Base-by-base conservation (phyloP, 2,888 invertebrate species). In the Dione juno region DNA sequence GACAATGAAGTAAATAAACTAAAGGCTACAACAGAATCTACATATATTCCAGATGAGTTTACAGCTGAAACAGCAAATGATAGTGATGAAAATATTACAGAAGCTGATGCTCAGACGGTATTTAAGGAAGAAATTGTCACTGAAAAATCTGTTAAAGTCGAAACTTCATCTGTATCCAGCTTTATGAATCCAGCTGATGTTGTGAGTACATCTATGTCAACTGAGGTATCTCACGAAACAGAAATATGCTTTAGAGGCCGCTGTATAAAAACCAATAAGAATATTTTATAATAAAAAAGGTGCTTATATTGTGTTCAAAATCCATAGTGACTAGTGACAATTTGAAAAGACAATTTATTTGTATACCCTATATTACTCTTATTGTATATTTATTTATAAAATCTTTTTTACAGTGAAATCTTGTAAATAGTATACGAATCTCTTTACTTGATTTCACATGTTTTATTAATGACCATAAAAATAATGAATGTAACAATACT, bases 221-320 rank as follows among this genome's bases (percentile, higher is more conserved):
- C 97, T 21, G 96, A 96, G 85, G 93, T 97, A 54, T 96, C 97
- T 14, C 96, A 97, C 77, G 97, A 97, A 94, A 97, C 97, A 45
- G 97, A 97, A 90, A 97, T 97, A 75, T 97, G 97, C 83, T 97
- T 96, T 85, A 95, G 96, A 83, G 97, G 97, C 14, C 95, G 96
- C 81, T 97, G 97, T 85, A 95, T 97, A 75, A 97, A 97, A 89
- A 94, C 94, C 45, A 92, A 79, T 75, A 93, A 89, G 79, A 84
- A 89, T 77, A 76, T 88, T 67, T 83, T 88, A 86, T 91, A 90
- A 84, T 71, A 67, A 74, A 67, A 77, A 78, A 82, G 84, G 85
- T 89, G 88, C 86, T 87, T 16, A 19, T 81, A 80, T 82, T 84
- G 84, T 88, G 88, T 90, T 89, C 87, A 89, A 88, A 88, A 76